These are phyloP conservation scores for Diadema setosum DNA, from an alignment of 35 echinoderm and acorn worm genomes.

Conservation along the genomic window DNA sequence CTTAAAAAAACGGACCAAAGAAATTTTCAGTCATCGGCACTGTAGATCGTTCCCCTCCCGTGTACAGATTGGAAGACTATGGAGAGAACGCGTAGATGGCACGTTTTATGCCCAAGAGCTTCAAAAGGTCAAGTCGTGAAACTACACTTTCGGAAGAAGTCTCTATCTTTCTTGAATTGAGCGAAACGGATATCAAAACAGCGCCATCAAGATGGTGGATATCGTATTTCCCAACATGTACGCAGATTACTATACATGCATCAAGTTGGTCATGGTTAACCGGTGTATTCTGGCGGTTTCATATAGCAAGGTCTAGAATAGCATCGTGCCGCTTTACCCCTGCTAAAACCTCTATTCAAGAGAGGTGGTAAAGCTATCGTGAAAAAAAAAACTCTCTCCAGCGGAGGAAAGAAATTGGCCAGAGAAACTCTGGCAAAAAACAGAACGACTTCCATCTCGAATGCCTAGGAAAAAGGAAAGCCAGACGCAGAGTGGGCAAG, in stretches of 20 bases:
- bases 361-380: not conserved
- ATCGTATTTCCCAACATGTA: not conserved
- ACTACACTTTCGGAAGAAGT: slow-evolving; percentile 37
- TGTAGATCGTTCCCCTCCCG: not conserved
- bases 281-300: not conserved
- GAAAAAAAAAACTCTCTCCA: not conserved
- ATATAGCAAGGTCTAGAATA: slow-evolving; percentile 42
- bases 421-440: slow-evolving; percentile 31
- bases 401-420: slow-evolving; percentile 1
- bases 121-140: slow-evolving; percentile 31
- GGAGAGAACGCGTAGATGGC: not conserved
- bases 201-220: not conserved
- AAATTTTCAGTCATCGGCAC: slow-evolving; percentile 36
- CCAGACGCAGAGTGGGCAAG: not conserved
- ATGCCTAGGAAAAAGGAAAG: not conserved
- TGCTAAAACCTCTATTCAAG: slow-evolving; percentile 10
- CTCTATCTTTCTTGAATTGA: slow-evolving; percentile 27
- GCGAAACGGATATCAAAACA: no score
- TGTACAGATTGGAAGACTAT: slow-evolving; percentile 15
- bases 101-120: slow-evolving; percentile 18
- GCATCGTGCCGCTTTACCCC: slow-evolving; percentile 22
- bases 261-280: slow-evolving; percentile 36
- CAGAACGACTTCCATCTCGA: not conserved
- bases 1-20: slow-evolving; percentile 61
- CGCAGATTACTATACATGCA: slow-evolving; percentile 30